Evolutionary conservation across 2,113 vertebrate genomes (phyloP).

Genomic region (Lepus europaeus): DNA sequence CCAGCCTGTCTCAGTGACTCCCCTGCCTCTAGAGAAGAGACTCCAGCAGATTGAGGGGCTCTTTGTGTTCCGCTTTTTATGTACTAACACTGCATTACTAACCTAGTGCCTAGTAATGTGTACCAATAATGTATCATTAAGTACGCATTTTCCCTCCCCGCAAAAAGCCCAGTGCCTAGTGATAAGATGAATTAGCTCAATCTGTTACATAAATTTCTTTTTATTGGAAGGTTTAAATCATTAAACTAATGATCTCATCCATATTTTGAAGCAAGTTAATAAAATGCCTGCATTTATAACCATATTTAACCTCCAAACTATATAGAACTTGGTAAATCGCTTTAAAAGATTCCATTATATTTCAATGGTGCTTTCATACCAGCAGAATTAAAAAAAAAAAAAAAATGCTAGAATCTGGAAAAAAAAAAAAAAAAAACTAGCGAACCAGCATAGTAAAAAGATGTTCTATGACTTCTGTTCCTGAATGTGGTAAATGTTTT

Average conservation of each 20-base stretch:
- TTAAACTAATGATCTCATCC: slow-evolving; percentile 75
- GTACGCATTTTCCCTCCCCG: slow-evolving; percentile 63
- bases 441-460: slow-evolving; percentile 17
- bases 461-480: slow-evolving; percentile 18
- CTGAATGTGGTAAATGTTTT: background rate
- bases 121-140: slow-evolving; percentile 44
- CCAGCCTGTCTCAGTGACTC: background rate
- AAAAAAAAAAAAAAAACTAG: background rate
- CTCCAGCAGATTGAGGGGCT: background rate
- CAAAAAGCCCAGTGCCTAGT: slow-evolving; percentile 21
- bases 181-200: slow-evolving; percentile 67
- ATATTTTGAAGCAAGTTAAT: slow-evolving; percentile 74
- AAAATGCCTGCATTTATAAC: slow-evolving; percentile 62
- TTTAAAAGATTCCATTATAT: slow-evolving; percentile 54
- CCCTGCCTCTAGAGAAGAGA: background rate
- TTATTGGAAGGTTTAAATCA: slow-evolving; percentile 68
- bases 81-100: background rate
- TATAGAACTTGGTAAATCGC: slow-evolving; percentile 56
- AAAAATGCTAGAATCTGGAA: slow-evolving; percentile 16
- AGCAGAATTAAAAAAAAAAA: background rate
- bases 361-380: slow-evolving; percentile 21
- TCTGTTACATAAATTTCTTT: slow-evolving; percentile 64
- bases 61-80: slow-evolving; percentile 17
- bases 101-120: too few species aligned
- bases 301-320: slow-evolving; percentile 47